Conservation (phyloP, 2,888 invertebrate species). For the Acanthopleura granulata region DNA sequence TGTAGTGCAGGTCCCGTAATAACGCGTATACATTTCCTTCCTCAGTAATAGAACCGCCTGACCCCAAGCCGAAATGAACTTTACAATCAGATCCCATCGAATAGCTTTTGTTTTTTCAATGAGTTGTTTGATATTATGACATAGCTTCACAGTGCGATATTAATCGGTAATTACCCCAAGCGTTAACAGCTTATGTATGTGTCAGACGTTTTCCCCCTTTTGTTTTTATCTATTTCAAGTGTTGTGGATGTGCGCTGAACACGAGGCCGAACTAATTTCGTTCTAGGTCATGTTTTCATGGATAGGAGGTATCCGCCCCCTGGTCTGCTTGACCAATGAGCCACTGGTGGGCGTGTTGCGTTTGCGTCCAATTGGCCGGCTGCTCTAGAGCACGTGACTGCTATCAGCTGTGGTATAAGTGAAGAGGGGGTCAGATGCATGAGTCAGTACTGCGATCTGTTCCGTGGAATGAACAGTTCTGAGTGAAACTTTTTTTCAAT, state of each 20-base stretch:
- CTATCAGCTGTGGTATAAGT: constrained; percentile 17
- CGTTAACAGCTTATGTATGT: background rate
- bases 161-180: constrained; percentile 10
- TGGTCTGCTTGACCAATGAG: background rate
- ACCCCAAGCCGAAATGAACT: too few relatives aligned
- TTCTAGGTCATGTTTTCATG: constrained; percentile 16
- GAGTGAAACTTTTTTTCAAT: too few relatives aligned
- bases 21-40: too few relatives aligned
- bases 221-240: constrained; percentile 9
- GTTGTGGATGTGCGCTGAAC: background rate
- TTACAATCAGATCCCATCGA: too few relatives aligned
- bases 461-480: background rate
- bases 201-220: constrained; percentile 4
- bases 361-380: background rate
- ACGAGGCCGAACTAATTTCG: constrained; percentile 6
- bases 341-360: background rate
- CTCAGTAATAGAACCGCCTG: too few relatives aligned
- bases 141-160: background rate
- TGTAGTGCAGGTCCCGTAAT: too few relatives aligned
- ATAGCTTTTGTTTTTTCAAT: background rate
- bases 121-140: background rate
- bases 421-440: constrained; percentile 2
- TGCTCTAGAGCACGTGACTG: background rate
- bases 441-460: background rate
- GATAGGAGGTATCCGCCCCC: background rate